Base-by-base conservation (phyloP, 2,888 invertebrate genomes). In the Anoncus sp. region DNA sequence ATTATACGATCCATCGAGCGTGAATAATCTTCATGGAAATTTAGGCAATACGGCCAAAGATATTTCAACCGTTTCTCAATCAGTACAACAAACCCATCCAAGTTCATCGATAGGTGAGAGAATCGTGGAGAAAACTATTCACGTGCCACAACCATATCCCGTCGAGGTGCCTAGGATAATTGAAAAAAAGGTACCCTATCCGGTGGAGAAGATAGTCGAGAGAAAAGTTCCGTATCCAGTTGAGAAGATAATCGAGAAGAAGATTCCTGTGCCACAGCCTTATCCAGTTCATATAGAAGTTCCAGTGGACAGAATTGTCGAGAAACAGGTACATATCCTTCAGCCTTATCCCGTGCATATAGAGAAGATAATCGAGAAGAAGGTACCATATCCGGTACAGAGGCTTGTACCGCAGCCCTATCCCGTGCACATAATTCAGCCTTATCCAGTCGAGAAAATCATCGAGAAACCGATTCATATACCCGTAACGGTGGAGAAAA, bases 261-360 rank as follows among this genome's bases (percentile, higher is more conserved):
- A 92, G 70, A 90, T 94, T 0, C 93, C 93, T 0, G 91, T 92
- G 40, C 92, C 93, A 0, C 92, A 93, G 0, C 92, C 93, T 22
- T 91, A 88, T 74, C 84, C 92, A 83, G 91, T 92, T 0, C 92
- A 93, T 73, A 91, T 93, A 2, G 92, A 92, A 9, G 75, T 84
- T 7, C 93, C 92, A 0, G 92, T 93, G 0, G 92, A 92, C 77
- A 93, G 93, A 69, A 91, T 95, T 38, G 92, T 95, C 0, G 94
- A 94, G 79, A 94, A 94, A 81, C 93, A 93, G 1, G 92, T 94
- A 75, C 93, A 93, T 0, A 92, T 94, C 77, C 93, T 94, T 6
- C 92, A 94, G 6, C 93, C 93, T 0, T 91, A 84, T 75, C 81
- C 89, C 53, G 70, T 90, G 59, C 84, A 87, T 60, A 71, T 93